A percentile compares a stretch with the other conserved stretches of the same genome.
Conservation (phyloP, 2,888 invertebrate species). For the Polia nebulosa region DNA sequence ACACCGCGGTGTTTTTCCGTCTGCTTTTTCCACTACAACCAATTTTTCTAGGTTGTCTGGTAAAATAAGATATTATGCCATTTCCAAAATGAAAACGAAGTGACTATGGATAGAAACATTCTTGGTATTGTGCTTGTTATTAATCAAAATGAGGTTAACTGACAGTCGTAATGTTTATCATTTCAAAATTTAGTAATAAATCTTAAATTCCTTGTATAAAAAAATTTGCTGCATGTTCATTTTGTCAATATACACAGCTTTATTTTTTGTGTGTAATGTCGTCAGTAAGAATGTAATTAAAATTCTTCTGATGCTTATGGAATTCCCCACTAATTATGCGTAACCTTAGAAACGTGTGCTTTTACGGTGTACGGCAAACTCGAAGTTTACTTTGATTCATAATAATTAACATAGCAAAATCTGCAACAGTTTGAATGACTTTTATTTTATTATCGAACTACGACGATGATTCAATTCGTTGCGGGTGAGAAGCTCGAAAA, state of each 20-base stretch:
- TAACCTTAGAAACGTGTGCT: constrained; percentile 19
- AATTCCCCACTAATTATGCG: constrained; percentile 40
- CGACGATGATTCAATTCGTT: too few relatives aligned
- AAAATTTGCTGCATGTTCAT: background rate
- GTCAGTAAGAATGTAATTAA: constrained; percentile 28
- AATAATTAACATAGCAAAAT: background rate
- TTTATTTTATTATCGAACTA: too few relatives aligned
- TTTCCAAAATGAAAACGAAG: background rate
- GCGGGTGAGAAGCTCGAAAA: too few relatives aligned
- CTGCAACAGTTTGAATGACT: too few relatives aligned
- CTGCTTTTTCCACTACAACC: too few relatives aligned
- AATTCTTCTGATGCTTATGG: constrained; percentile 33
- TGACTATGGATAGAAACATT: background rate
- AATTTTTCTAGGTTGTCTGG: too few relatives aligned
- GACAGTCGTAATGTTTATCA: background rate
- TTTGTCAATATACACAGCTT: constrained; percentile 23
- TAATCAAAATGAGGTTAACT: too few relatives aligned
- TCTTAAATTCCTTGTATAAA: background rate
- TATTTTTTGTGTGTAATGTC: constrained; percentile 14
- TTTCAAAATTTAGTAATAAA: background rate
- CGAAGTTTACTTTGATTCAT: background rate
- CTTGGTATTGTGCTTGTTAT: too few relatives aligned
- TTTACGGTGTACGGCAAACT: constrained; percentile 13
- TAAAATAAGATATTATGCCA: background rate
- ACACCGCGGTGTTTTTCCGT: too few relatives aligned